A percentile compares a stretch with the other conserved stretches of the same genome.
Evolutionary conservation across 2,797 vertebrate species (phyloP).

Genomic region (Selene dorsalis): DNA sequence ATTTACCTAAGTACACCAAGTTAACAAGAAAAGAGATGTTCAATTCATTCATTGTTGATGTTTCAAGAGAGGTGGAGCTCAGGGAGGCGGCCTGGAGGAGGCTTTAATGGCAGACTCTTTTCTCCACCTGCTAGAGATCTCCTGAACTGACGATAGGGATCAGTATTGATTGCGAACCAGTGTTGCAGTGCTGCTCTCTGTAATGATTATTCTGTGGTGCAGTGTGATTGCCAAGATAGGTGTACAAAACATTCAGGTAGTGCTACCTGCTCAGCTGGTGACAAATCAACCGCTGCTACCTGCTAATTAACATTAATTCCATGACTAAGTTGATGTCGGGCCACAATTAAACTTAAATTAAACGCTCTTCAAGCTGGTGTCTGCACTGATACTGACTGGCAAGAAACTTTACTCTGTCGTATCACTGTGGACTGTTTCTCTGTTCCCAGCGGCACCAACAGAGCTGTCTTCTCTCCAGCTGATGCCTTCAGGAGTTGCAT

Average conservation of each 20-base stretch:
- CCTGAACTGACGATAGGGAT: neutral
- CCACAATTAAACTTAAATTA: neutral
- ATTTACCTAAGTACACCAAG: neutral
- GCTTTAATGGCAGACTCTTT: no score
- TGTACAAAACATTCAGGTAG: neutral
- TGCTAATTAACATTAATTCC: neutral
- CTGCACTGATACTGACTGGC: neutral
- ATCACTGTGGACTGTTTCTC: neutral
- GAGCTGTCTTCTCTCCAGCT: neutral
- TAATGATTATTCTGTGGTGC: neutral
- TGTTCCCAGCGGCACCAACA: no score
- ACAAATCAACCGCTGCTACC: no score
- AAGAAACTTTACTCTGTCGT: neutral
- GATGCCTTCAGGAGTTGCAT: neutral
- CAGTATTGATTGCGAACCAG: neutral
- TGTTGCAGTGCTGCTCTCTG: neutral
- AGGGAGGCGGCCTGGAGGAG: no score
- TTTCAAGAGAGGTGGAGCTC: no score
- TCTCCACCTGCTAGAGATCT: neutral
- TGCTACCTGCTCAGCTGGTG: neutral
- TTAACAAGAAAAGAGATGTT: neutral
- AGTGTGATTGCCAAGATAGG: neutral
- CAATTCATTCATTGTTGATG: neutral
- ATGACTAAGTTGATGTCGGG: neutral
- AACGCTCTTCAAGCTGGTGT: neutral